Conservation (phyloP, 1,140 invertebrate genomes). For the Heliconius himera region DNA sequence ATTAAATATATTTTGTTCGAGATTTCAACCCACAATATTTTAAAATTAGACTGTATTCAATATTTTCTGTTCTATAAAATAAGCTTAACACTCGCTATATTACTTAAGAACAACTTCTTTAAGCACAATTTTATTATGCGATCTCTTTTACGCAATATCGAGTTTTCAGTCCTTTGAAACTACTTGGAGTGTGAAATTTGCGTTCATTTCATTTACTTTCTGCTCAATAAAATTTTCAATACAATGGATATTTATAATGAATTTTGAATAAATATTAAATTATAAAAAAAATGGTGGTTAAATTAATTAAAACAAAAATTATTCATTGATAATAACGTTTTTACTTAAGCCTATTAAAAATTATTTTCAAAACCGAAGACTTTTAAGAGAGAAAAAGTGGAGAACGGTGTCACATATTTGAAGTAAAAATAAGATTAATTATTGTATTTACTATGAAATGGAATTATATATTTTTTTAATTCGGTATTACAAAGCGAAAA, state of each 20-base stretch:
- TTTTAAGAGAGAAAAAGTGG: too few species aligned
- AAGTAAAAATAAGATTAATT: too few species aligned
- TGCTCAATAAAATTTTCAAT: slow-evolving; percentile 71
- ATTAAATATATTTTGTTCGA: too few species aligned
- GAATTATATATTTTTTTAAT: too few species aligned
- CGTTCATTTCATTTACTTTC: slow-evolving; percentile 68
- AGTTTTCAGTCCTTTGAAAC: slow-evolving; percentile 69
- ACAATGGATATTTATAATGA: slow-evolving; percentile 42
- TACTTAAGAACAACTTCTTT: slow-evolving; percentile 27
- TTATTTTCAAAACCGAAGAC: too few species aligned
- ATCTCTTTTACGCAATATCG: slow-evolving; percentile 66
- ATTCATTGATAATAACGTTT: too few species aligned
- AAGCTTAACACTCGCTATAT: neutral
- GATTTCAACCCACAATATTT: neutral
- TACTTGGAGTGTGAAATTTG: slow-evolving; percentile 69
- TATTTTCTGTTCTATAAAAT: neutral
- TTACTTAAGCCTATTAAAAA: too few species aligned
- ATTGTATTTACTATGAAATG: too few species aligned
- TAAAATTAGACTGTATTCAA: neutral
- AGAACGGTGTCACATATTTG: too few species aligned
- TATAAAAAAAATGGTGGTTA: too few species aligned
- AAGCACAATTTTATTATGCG: slow-evolving; percentile 68
- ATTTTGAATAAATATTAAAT: neutral
- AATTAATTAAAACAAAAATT: too few species aligned
- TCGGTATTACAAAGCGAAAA: too few species aligned